Conservation (phyloP, 2,797 vertebrate genomes). For the Myioborus melanocephalus region DNA sequence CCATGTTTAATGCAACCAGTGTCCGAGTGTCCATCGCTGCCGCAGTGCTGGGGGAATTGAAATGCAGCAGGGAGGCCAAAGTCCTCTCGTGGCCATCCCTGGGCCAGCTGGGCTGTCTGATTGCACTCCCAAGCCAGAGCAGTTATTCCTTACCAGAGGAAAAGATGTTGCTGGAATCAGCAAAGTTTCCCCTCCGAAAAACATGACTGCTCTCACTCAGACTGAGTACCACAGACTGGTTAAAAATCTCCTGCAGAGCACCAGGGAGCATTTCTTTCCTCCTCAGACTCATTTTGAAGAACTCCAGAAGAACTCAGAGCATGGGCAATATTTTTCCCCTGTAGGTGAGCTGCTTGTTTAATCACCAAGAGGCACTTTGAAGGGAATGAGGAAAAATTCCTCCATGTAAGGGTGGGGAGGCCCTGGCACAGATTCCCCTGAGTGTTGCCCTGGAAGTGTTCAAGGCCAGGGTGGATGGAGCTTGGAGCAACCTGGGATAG, state of each 20-base stretch:
- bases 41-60: slow-evolving; percentile 22
- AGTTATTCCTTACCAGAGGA: background rate
- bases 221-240: background rate
- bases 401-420: background rate
- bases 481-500: background rate
- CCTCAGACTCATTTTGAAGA: background rate
- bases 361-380: background rate
- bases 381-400: background rate
- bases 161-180: background rate
- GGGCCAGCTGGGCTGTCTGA: background rate
- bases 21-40: slow-evolving; percentile 32
- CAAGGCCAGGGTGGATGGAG: accelerated
- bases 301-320: background rate
- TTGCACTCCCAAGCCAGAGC: accelerated
- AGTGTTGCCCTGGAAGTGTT: background rate
- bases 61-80: slow-evolving; percentile 15
- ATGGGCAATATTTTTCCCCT: background rate
- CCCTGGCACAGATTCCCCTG: background rate
- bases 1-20: slow-evolving; percentile 38
- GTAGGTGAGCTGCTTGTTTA: background rate
- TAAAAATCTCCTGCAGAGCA: background rate
- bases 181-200: background rate
- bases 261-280: background rate
- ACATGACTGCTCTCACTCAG: accelerated
- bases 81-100: background rate